phyloP scores from a whole-genome alignment of 2,888 invertebrate genomes.

The Acrobasis consociella region DNA sequence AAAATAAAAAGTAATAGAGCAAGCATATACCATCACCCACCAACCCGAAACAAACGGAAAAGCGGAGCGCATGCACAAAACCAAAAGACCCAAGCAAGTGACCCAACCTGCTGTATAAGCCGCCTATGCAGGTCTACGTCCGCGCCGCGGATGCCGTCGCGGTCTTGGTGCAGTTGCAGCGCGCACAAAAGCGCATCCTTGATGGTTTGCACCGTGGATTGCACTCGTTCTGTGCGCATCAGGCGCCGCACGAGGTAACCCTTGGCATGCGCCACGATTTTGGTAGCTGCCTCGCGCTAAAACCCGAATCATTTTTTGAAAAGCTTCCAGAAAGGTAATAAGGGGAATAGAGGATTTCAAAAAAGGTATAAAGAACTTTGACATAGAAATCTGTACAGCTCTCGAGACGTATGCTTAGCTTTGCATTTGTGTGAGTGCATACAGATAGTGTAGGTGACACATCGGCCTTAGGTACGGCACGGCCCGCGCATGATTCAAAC shows the following conservation, averaged over 20 bases:
- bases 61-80: conserved; percentile 20
- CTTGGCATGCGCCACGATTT: conserved; percentile 86
- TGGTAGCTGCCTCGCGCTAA: conserved; percentile 83
- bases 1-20: too few relatives aligned
- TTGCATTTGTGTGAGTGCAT: too few relatives aligned
- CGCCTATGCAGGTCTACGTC: conserved; percentile 89
- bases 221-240: conserved; percentile 91
- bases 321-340: not conserved
- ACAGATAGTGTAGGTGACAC: too few relatives aligned
- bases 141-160: conserved; percentile 81
- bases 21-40: too few relatives aligned
- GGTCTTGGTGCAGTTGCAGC: conserved; percentile 86
- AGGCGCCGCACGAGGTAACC: conserved; percentile 92
- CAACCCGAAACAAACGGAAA: conserved; percentile 4
- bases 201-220: conserved; percentile 90
- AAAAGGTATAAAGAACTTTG: not conserved
- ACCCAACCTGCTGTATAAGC: conserved; percentile 86
- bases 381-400: not conserved
- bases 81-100: conserved; percentile 21
- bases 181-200: conserved; percentile 90
- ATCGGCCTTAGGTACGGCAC: too few relatives aligned
- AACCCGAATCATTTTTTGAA: conserved; percentile 59
- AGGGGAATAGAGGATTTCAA: conserved; percentile 4
- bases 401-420: too few relatives aligned
- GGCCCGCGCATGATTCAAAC: too few relatives aligned